Conservation (phyloP, 2,797 vertebrate species). For the Typhlichthys eigenmanni region DNA sequence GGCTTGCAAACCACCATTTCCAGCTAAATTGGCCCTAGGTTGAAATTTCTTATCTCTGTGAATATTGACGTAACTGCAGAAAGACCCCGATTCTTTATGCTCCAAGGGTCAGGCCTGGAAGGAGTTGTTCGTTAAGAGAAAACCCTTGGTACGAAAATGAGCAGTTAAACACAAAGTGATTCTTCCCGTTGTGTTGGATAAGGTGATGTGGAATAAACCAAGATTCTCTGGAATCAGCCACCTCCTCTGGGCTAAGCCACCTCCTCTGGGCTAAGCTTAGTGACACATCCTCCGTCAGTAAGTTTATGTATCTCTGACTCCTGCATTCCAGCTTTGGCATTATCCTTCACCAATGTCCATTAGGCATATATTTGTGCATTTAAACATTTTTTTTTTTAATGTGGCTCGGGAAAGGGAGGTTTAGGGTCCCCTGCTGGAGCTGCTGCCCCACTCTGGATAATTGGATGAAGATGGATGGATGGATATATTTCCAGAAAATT, state of each 20-base stretch:
- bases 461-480: too few relatives aligned
- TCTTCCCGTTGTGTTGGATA: neutral
- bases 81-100: neutral
- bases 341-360: neutral
- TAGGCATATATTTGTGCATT: neutral
- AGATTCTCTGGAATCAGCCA: neutral
- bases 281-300: neutral
- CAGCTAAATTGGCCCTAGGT: too few relatives aligned
- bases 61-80: neutral
- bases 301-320: neutral
- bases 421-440: too few relatives aligned
- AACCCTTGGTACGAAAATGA: neutral
- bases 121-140: constrained; percentile 6
- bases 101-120: neutral
- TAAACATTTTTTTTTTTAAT: too few relatives aligned
- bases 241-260: neutral
- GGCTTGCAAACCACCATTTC: too few relatives aligned
- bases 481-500: too few relatives aligned
- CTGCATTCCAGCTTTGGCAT: neutral
- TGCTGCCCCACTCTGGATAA: too few relatives aligned
- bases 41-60: too few relatives aligned
- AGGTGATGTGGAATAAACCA: constrained; percentile 13
- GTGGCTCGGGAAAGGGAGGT: too few relatives aligned
- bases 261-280: neutral
- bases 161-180: constrained; percentile 4